Evolutionary conservation across 2,888 invertebrate genomes (phyloP), one percentile per base, ranked within the genome.

Genomic region (Antitype chi): DNA sequence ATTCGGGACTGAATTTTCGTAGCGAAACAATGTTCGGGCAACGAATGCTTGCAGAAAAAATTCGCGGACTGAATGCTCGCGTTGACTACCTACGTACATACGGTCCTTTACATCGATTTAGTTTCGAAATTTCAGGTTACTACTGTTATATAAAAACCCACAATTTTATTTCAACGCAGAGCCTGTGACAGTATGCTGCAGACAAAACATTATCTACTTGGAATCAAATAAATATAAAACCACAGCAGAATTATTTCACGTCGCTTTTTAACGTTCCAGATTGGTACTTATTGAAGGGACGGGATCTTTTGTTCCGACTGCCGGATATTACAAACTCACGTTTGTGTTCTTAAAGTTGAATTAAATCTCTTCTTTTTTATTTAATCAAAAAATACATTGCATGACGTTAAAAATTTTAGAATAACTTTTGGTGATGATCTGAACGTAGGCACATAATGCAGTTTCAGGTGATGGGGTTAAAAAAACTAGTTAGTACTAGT

Each of bases 281-380:
- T 55, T n/a, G 57, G n/a, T 57, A 70, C 47, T 20, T 32, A 70
- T 32, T 49, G 55, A 15, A 70, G 6, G 32, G 55, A n/a, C n/a
- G n/a, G 25, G n/a, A 47, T n/a, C n/a, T 70, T 47, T 70, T 70
- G 73, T 70, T 73, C n/a, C n/a, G 8, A 49, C 17, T 20, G 32
- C 49, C 32, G 20, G 57, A 70, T 70, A 73, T 55, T 32, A 70
- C 70, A 70, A 70, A 73, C n/a, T 57, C 70, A 49, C 57, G 15
- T 70, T 73, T 73, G 32, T 59, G 38, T 70, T 25, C 9, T 38
- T 20, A 25, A 70, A 70, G 32, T 20, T 59, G 20, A 70, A 20
- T 59, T 2, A 49, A 49, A 49, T 70, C 1, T 38, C 32, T 47
- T 68, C 6, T 6, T n/a, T 55, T 20, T 43, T 20, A 57, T 57